Evolutionary conservation across 2,797 vertebrate species (phyloP).

Genomic region (Loris lydekkerianus): DNA sequence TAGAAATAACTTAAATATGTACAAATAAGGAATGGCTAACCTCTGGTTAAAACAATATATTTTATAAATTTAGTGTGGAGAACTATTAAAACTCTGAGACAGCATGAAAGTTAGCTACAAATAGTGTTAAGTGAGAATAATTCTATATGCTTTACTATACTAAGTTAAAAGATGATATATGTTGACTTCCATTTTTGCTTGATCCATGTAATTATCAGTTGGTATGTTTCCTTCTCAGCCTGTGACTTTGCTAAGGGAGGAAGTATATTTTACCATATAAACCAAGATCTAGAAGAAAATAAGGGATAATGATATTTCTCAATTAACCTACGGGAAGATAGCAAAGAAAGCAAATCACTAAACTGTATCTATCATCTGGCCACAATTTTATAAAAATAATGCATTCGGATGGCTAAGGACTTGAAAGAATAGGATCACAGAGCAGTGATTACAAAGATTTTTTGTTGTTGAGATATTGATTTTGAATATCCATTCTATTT

Average conservation of each 20-base stretch:
- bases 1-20: not conserved
- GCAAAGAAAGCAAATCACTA: not conserved
- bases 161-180: not conserved
- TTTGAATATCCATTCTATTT: not conserved
- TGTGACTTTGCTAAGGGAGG: not conserved
- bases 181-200: not conserved
- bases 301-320: not conserved
- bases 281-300: not conserved
- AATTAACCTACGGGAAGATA: not conserved
- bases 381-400: not conserved
- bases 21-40: not conserved
- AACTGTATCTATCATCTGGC: not conserved
- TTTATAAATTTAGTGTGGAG: not conserved
- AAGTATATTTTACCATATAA: not conserved
- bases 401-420: not conserved
- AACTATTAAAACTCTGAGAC: not conserved
- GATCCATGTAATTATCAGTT: not conserved
- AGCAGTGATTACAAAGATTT: not conserved
- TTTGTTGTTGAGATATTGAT: not conserved
- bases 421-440: not conserved
- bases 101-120: not conserved
- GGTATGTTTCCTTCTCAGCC: not conserved
- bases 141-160: not conserved
- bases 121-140: not conserved
- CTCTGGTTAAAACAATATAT: not conserved